Evolutionary conservation across 2,797 vertebrate species (phyloP), one percentile per base, ranked within the genome.

Genomic region (Decapterus maruadsi): DNA sequence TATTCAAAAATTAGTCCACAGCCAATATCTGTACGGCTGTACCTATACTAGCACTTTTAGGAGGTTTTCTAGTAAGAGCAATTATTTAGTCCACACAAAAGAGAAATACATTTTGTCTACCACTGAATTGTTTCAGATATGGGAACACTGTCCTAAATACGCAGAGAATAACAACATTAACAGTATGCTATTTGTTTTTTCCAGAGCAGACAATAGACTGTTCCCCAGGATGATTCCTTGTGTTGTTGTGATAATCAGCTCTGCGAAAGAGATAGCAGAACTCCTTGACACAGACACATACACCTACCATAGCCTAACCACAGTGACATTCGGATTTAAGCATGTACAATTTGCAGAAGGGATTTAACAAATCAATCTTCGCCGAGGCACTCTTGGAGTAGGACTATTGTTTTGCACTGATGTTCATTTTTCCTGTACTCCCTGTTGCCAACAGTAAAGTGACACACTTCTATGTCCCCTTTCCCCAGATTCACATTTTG

Each of bases 181-280:
- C n/a, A n/a, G n/a, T n/a, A n/a, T n/a, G n/a, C n/a, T 38, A 9
- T 14, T 42, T 42, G 40, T 61, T 73, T 66, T 61, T 16, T 78
- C 13, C 13, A 57, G 2, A 48, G 42, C 26, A 26, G 13, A 66
- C 20, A 36, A 8, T 42, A 59, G 50, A 45, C 63, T 58, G 50
- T 45, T 65, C 11, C 31, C 17, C 16, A 34, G 14, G 42, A 43
- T 7, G 2, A 69, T 79, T 82, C 12, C 77, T 59, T 76, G 58
- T 58, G 17, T 50, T 62, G 48, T 69, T 72, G 54, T 77, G 45
- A 63, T 87, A 58, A 86, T 83, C 66, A 81, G 43, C 69, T 83
- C 63, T 69, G 38, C 40, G 12, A 62, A 57, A 34, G 31, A 72
- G 22, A 50, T 36, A 40, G 20, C 3, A 55, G 46, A 36, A 78